A percentile compares a stretch with the other conserved stretches of the same genome.
Evolutionary conservation across 2,113 vertebrate species (phyloP).

Genomic region (Stigmatopora argus): DNA sequence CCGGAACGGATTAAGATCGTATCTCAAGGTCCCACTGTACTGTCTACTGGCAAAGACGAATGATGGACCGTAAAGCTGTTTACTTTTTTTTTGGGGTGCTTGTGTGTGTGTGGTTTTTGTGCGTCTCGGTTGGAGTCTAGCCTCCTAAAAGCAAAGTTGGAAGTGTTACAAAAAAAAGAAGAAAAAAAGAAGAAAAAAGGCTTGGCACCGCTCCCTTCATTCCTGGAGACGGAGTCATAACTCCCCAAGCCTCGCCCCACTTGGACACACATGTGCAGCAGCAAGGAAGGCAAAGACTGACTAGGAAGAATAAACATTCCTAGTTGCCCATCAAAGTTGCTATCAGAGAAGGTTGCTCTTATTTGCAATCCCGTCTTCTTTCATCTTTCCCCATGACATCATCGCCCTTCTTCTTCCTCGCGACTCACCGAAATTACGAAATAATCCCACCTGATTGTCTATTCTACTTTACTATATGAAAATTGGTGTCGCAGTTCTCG

Average conservation of each 20-base stretch:
- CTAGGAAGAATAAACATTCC: slow-evolving; percentile 30
- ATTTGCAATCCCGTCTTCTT: slow-evolving; percentile 14
- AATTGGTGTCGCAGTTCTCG: no score
- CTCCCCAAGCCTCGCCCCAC: slow-evolving; percentile 64
- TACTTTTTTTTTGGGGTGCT: not conserved
- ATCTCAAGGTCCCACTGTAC: no score
- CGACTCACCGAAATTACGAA: slow-evolving; percentile 22
- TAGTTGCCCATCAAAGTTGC: slow-evolving; percentile 1
- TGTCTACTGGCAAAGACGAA: no score
- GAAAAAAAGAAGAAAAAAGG: no score
- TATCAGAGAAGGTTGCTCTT: not conserved
- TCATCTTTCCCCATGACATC: slow-evolving; percentile 35
- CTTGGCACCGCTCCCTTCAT: slow-evolving; percentile 72
- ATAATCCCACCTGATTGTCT: not conserved
- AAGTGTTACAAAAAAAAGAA: slow-evolving; percentile 60
- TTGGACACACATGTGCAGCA: slow-evolving; percentile 31
- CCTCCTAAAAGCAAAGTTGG: slow-evolving; percentile 51
- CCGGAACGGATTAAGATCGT: no score
- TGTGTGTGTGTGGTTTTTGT: slow-evolving; percentile 20
- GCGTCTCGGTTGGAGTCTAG: slow-evolving; percentile 15
- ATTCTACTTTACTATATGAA: not conserved
- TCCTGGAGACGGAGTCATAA: slow-evolving; percentile 69
- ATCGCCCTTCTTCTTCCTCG: slow-evolving; percentile 19
- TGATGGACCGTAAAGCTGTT: no score
- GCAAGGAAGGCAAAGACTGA: slow-evolving; percentile 10